These are phyloP conservation scores for Chrysomela aeneicollis DNA, from an alignment of 2,888 invertebrate genomes.

Conservation along the genomic window DNA sequence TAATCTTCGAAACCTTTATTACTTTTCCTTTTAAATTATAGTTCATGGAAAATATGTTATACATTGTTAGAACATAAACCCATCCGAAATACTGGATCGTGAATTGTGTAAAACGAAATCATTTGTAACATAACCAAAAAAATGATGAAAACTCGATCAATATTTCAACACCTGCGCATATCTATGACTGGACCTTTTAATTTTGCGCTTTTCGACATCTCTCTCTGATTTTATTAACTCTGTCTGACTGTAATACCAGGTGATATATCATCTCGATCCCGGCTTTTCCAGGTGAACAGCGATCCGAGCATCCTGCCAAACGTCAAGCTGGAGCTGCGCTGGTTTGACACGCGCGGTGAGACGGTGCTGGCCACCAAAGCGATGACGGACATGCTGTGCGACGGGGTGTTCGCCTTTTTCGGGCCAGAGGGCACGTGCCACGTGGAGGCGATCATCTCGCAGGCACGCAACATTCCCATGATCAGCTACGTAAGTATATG, in stretches of 20 bases:
- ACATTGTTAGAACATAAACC: no score
- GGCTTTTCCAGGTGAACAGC: slow-evolving; percentile 69
- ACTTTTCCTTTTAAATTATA: no score
- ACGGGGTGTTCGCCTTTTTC: slow-evolving; percentile 90
- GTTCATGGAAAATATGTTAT: no score
- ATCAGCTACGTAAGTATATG: slow-evolving; percentile 89
- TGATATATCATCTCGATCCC: background rate
- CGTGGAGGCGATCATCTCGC: slow-evolving; percentile 94
- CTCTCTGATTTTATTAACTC: no score
- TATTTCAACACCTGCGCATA: no score
- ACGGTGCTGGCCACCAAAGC: slow-evolving; percentile 83
- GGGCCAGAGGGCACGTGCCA: slow-evolving; percentile 94
- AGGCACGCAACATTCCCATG: slow-evolving; percentile 94
- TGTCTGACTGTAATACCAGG: slow-evolving; percentile 2
- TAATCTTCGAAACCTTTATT: no score
- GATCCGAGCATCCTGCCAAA: slow-evolving; percentile 74
- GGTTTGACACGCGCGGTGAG: slow-evolving; percentile 87
- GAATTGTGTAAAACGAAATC: no score
- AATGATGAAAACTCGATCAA: no score
- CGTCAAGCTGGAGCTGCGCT: slow-evolving; percentile 75
- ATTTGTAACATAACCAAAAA: no score
- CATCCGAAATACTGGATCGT: no score
- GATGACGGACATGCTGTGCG: slow-evolving; percentile 90
- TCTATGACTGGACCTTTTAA: no score
- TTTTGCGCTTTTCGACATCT: no score